Percentiles rank a stretch among this genome's conserved stretches.
Evolutionary conservation across 2,797 vertebrate genomes (phyloP).

Genomic region (Furcifer pardalis): DNA sequence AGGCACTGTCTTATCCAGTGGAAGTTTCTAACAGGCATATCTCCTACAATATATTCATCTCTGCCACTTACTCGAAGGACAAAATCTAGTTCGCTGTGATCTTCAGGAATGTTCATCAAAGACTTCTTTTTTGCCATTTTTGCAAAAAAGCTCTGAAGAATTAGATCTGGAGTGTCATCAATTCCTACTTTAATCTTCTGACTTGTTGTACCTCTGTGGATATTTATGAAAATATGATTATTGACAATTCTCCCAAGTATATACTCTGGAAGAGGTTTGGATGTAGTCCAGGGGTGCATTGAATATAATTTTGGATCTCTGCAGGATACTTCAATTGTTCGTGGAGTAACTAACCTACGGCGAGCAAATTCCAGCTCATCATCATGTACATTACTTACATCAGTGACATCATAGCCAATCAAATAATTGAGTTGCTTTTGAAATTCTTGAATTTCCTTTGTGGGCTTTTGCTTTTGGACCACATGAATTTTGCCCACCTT

Average conservation of each 20-base stretch:
- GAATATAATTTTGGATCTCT: conserved; percentile 90
- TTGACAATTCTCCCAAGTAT: conserved; percentile 87
- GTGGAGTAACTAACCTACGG: conserved; percentile 90
- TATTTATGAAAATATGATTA: conserved; percentile 87
- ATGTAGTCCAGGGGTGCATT: conserved; percentile 94
- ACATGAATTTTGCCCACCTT: conserved; percentile 91
- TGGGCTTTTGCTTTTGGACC: conserved; percentile 80
- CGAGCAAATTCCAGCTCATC: conserved; percentile 97
- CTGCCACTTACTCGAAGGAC: conserved; percentile 94
- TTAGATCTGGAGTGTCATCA: conserved; percentile 86
- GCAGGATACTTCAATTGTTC: conserved; percentile 87
- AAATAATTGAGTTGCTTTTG: conserved; percentile 91
- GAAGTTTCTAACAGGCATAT: conserved; percentile 89
- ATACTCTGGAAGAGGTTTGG: conserved; percentile 89
- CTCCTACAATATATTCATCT: conserved; percentile 92
- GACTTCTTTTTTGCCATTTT: conserved; percentile 92
- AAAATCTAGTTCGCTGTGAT: conserved; percentile 85
- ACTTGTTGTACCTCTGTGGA: conserved; percentile 90
- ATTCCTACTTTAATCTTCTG: conserved; percentile 94
- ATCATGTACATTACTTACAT: conserved; percentile 96
- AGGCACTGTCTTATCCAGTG: conserved; percentile 95
- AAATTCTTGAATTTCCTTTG: conserved; percentile 85
- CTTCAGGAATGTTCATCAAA: conserved; percentile 88
- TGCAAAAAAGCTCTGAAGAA: conserved; percentile 87
- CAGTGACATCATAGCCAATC: conserved; percentile 96